These are phyloP conservation scores for Axea sp. DNA, from an alignment of 2,888 invertebrate genomes.

Conservation along the genomic window DNA sequence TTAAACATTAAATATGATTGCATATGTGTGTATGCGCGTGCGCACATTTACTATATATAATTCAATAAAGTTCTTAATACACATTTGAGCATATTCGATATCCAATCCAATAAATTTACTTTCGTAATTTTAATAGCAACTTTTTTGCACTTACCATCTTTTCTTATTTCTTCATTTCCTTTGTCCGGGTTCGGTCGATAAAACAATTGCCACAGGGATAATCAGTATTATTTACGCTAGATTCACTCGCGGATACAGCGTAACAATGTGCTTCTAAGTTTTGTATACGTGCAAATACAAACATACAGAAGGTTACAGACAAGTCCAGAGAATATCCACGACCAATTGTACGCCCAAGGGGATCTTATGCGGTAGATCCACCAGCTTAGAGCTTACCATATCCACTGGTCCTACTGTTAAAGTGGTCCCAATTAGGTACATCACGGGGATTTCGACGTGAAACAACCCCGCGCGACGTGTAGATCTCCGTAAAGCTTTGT, in stretches of 20 bases:
- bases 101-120: too few species aligned
- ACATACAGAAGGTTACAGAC: slow-evolving; percentile 53
- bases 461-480: slow-evolving; percentile 56
- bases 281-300: slow-evolving; percentile 45
- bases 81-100: too few species aligned
- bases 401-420: slow-evolving; percentile 72
- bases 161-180: slow-evolving; percentile 7
- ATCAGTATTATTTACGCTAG: slow-evolving; percentile 79
- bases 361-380: slow-evolving; percentile 73
- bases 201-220: slow-evolving; percentile 79
- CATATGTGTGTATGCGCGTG: too few species aligned
- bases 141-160: too few species aligned
- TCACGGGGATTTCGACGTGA: slow-evolving; percentile 77
- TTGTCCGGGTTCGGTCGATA: slow-evolving; percentile 73
- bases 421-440: slow-evolving; percentile 79
- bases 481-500: slow-evolving; percentile 31
- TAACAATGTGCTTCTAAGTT: slow-evolving; percentile 31
- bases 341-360: slow-evolving; percentile 76
- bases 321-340: slow-evolving; percentile 66
- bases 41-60: too few species aligned
- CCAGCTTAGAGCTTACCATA: slow-evolving; percentile 74
- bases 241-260: slow-evolving; percentile 71
- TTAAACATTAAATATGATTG: too few species aligned
- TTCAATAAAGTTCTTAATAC: too few species aligned
- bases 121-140: too few species aligned